Evolutionary conservation across 2,888 invertebrate genomes (phyloP).

Genomic region (Nemotelus nigrinus): DNA sequence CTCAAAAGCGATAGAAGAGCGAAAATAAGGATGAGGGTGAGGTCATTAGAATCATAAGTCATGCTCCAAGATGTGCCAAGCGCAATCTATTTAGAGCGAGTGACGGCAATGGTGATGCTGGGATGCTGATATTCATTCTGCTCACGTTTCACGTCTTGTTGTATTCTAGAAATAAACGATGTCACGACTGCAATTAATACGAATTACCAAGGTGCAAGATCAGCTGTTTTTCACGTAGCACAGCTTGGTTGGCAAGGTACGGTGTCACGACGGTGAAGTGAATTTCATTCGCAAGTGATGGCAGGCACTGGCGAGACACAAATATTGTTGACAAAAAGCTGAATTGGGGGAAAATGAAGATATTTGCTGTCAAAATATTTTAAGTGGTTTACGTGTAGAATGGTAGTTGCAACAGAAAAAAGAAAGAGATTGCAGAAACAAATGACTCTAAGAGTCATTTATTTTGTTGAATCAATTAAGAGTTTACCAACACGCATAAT

Average conservation of each 20-base stretch:
- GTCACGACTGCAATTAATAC: slow-evolving; percentile 45
- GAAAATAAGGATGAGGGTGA: slow-evolving; percentile 34
- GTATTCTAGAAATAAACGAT: slow-evolving; percentile 44
- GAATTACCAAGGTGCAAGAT: slow-evolving; percentile 43
- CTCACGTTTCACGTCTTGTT: slow-evolving; percentile 41
- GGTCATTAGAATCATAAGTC: slow-evolving; percentile 45
- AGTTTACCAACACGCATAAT: too few relatives aligned
- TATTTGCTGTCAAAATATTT: too few relatives aligned
- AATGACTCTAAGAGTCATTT: too few relatives aligned
- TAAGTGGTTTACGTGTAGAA: too few relatives aligned
- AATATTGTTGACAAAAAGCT: too few relatives aligned
- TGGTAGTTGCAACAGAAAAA: too few relatives aligned
- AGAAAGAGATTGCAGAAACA: too few relatives aligned
- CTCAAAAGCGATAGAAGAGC: slow-evolving; percentile 2
- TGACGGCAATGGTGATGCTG: slow-evolving; percentile 20
- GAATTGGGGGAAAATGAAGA: too few relatives aligned
- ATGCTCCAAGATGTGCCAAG: slow-evolving; percentile 42
- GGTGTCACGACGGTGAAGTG: not conserved
- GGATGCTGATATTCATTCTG: slow-evolving; percentile 17
- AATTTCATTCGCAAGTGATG: not conserved
- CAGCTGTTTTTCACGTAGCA: slow-evolving; percentile 33
- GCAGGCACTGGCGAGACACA: not conserved
- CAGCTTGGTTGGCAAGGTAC: not conserved
- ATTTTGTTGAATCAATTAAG: too few relatives aligned
- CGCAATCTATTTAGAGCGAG: slow-evolving; percentile 31